Evolutionary conservation across 1,140 invertebrate genomes (phyloP), one percentile per base, ranked within the genome.

Genomic region (Leptopilina clavipes): DNA sequence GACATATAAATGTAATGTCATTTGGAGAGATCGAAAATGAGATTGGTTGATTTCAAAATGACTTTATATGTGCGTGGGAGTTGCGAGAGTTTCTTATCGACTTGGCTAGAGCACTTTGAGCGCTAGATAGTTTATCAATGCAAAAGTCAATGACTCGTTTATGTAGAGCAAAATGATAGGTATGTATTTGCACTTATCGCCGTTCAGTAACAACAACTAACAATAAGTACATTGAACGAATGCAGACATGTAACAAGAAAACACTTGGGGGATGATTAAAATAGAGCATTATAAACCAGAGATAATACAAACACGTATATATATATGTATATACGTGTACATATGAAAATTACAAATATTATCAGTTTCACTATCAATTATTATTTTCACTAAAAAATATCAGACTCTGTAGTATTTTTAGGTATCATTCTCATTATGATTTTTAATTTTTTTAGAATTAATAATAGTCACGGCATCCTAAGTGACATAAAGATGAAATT

Each of bases 131-230:
- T 65, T 65, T 65, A 65, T 65, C 59, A 65, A 65, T 65, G 59
- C 59, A 65, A 65, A 65, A 65, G 59, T 65, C 59, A 65, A 65
- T 65, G 59, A 65, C 59, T 65, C 59, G 59, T 65, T 65, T 65
- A 65, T 65, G 59, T 65, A 31, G 59, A 65, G 59, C 59, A 65
- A 65, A 65, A 65, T 37, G 59, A 65, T 65, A 65, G 59, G 59
- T 65, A 31, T 65, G 59, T 65, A 65, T 65, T 65, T 31, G 56
- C 56, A 59, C 56, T 59, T 59, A 59, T 25, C 56, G 12, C 11
- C 56, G 19, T 59, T 59, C 56, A 59, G 56, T 59, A 59, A 65
- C 59, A 65, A 65, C 59, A 65, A 65, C 59, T 65, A 37, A 65
- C 59, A 65, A 37, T 65, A 65, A 65, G 59, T 65, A 65, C 59